These are phyloP conservation scores for Junonia oenone DNA, from an alignment of 2,888 invertebrate genomes.

Conservation along the genomic window DNA sequence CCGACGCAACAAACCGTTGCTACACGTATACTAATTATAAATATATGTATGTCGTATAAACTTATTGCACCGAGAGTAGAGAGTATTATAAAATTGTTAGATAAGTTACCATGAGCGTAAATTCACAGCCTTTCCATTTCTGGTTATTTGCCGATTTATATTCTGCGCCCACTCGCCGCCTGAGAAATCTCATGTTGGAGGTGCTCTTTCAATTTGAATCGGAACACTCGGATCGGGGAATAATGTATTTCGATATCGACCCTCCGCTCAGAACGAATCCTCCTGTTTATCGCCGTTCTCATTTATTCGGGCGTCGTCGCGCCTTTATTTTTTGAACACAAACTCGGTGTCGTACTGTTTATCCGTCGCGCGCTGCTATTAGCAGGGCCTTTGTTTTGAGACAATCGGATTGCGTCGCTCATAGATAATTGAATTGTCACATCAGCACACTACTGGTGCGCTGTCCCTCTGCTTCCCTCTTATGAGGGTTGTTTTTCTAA, in stretches of 20 bases:
- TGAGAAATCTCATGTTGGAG: slow-evolving; percentile 79
- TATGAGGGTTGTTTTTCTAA: not conserved
- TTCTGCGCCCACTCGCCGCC: slow-evolving; percentile 78
- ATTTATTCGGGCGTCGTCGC: slow-evolving; percentile 78
- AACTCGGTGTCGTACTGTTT: slow-evolving; percentile 69
- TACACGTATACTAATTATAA: not conserved
- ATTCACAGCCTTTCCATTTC: slow-evolving; percentile 75
- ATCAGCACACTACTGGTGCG: slow-evolving; percentile 42
- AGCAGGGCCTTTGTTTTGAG: slow-evolving; percentile 70
- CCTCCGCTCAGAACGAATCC: slow-evolving; percentile 73
- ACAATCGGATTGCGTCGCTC: slow-evolving; percentile 62
- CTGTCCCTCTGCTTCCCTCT: slow-evolving; percentile 13
- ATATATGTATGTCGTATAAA: not conserved
- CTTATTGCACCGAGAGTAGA: not conserved
- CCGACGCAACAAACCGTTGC: not conserved
- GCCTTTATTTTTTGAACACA: slow-evolving; percentile 76
- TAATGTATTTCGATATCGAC: slow-evolving; percentile 80
- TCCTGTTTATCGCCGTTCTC: slow-evolving; percentile 78
- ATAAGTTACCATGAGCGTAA: slow-evolving; percentile 64
- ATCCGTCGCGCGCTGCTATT: slow-evolving; percentile 67
- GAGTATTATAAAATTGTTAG: slow-evolving; percentile 24
- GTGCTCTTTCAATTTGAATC: slow-evolving; percentile 81
- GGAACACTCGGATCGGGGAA: slow-evolving; percentile 79
- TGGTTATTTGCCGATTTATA: slow-evolving; percentile 79
- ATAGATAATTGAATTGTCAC: slow-evolving; percentile 68